These are phyloP conservation scores for Calliopum simillimum DNA, from an alignment of 2,888 invertebrate species.

Conservation along the genomic window DNA sequence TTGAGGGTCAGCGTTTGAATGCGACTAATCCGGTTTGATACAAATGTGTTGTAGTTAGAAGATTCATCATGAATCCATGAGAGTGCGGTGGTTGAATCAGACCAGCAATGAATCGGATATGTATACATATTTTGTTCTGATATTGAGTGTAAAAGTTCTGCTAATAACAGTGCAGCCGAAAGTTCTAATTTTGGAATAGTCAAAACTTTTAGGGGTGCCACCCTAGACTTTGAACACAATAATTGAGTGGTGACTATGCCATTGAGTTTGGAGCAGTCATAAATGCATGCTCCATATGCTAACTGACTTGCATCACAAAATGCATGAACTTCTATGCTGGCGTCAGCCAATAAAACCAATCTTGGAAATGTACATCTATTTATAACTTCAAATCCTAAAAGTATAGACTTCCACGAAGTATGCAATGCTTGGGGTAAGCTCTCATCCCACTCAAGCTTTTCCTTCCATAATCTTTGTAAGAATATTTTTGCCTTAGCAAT, in stretches of 20 bases:
- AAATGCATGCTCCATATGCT: conserved; percentile 27
- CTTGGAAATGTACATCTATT: conserved; percentile 31
- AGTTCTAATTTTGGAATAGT: conserved; percentile 43
- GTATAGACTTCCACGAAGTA: conserved; percentile 2
- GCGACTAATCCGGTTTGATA: conserved; percentile 32
- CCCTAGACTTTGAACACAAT: conserved; percentile 31
- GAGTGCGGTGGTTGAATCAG: conserved; percentile 35
- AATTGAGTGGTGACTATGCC: conserved; percentile 5
- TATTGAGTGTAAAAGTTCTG: conserved; percentile 14
- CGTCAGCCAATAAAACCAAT: conserved; percentile 4
- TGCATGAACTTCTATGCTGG: conserved; percentile 27
- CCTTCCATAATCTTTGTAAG: conserved; percentile 35
- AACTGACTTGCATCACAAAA: conserved; percentile 12
- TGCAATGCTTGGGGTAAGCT: conserved; percentile 17
- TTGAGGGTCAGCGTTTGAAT: conserved; percentile 39
- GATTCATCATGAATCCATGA: conserved; percentile 38
- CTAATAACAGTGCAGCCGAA: conserved; percentile 33
- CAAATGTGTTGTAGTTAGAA: conserved; percentile 42
- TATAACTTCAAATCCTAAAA: background rate
- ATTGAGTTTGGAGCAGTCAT: conserved; percentile 18
- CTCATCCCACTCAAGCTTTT: conserved; percentile 22
- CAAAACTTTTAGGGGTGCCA: conserved; percentile 30
- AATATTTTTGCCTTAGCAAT: conserved; percentile 34
- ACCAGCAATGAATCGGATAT: conserved; percentile 36
- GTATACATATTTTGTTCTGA: background rate